Conservation (phyloP, 2,888 invertebrate genomes). For the Metallyticus violacea region DNA sequence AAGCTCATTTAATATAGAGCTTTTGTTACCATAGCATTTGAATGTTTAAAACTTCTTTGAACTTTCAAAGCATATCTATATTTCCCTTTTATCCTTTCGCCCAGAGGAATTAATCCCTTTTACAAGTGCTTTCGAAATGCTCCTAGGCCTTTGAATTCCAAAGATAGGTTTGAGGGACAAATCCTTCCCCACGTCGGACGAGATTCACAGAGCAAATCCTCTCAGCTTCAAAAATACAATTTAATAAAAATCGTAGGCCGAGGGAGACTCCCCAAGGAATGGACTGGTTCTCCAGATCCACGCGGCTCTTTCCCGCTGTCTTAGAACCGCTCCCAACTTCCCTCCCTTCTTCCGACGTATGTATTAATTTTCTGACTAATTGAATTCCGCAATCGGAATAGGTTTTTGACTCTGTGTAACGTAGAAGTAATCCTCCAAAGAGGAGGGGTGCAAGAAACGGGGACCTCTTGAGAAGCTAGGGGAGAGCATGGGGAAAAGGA, state of each 20-base stretch:
- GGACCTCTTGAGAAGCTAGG: background rate
- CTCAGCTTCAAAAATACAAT: background rate
- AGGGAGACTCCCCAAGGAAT: background rate
- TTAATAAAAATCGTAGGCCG: background rate
- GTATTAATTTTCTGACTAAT: slow-evolving; percentile 26
- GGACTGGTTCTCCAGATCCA: background rate
- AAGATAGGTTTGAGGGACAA: background rate
- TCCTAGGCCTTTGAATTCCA: background rate
- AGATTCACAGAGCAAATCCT: background rate
- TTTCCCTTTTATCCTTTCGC: background rate
- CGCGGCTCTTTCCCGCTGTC: background rate
- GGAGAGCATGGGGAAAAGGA: background rate
- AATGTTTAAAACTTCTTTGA: background rate
- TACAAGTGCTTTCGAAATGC: background rate
- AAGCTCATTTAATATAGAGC: background rate
- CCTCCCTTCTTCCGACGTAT: background rate
- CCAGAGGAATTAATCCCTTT: background rate
- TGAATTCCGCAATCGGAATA: slow-evolving; percentile 21
- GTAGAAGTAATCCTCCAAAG: background rate
- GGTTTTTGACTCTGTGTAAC: background rate
- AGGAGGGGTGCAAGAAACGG: background rate
- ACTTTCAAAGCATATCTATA: background rate
- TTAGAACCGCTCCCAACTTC: background rate
- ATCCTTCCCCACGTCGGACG: background rate
- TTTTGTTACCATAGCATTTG: background rate